A percentile compares a stretch with the other conserved stretches of the same genome.
Evolutionary conservation across 2,113 vertebrate genomes (phyloP).

Genomic region (Sapayoa aenigma): DNA sequence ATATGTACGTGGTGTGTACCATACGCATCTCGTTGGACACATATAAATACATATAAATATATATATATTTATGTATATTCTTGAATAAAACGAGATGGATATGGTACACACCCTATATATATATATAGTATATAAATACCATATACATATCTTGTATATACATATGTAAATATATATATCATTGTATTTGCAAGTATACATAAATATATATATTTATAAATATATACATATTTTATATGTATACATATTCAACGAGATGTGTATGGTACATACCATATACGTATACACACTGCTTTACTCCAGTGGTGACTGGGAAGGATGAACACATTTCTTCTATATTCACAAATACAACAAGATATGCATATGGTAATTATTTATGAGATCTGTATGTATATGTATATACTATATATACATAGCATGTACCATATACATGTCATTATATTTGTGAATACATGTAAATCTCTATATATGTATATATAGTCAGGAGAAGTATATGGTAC

Average conservation of each 20-base stretch:
- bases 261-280: neutral
- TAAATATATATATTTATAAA: too few species aligned
- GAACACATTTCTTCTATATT: too few species aligned
- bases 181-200: too few species aligned
- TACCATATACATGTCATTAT: neutral
- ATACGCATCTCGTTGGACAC: neutral
- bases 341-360: too few species aligned
- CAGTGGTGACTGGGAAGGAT: neutral
- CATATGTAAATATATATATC: neutral
- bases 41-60: too few species aligned
- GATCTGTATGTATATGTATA: neutral
- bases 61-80: neutral
- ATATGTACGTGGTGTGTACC: fast-evolving
- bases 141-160: neutral
- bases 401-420: too few species aligned
- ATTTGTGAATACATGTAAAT: neutral
- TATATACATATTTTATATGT: too few species aligned
- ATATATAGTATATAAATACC: neutral
- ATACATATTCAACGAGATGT: neutral
- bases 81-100: neutral
- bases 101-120: neutral
- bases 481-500: too few species aligned
- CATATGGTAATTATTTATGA: neutral
- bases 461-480: neutral
- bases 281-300: fast-evolving